phyloP scores from a whole-genome alignment of 2,113 vertebrate genomes.

The Gnathonemus longibarbis region DNA sequence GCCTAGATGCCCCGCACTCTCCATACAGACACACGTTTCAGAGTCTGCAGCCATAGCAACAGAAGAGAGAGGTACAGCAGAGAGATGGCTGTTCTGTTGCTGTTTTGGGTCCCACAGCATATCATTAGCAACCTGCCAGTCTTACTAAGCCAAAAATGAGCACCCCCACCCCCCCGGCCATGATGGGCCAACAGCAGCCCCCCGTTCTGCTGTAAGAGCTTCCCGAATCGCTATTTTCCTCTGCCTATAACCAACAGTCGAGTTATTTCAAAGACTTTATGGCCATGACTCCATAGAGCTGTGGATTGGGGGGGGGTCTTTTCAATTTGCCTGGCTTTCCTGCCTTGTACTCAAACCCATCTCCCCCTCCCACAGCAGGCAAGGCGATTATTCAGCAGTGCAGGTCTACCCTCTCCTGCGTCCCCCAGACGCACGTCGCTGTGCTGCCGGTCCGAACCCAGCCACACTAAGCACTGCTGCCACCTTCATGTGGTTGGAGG shows the following conservation, averaged over 20 bases:
- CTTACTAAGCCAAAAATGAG: slow-evolving; percentile 47
- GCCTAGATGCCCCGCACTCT: not conserved
- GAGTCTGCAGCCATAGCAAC: not conserved
- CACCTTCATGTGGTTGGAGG: not conserved
- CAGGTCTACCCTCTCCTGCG: not conserved
- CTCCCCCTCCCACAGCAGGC: too few species aligned
- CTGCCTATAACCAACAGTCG: not conserved
- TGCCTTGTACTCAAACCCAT: not conserved
- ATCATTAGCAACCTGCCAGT: slow-evolving; percentile 24
- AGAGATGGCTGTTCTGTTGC: not conserved
- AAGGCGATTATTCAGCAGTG: not conserved
- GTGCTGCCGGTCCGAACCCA: not conserved
- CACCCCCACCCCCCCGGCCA: slow-evolving; percentile 15
- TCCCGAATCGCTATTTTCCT: not conserved
- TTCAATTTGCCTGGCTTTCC: not conserved
- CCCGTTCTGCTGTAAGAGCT: not conserved
- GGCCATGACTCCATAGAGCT: not conserved
- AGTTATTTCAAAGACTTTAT: not conserved
- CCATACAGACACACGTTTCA: not conserved
- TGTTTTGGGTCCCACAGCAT: not conserved
- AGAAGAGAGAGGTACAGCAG: slow-evolving; percentile 10
- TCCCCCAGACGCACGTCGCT: not conserved
- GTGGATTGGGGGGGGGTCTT: not conserved
- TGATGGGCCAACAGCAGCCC: slow-evolving; percentile 40
- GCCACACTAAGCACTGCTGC: not conserved